phyloP scores from a whole-genome alignment of 2,888 invertebrate species.

The Lithophane leautieri region DNA sequence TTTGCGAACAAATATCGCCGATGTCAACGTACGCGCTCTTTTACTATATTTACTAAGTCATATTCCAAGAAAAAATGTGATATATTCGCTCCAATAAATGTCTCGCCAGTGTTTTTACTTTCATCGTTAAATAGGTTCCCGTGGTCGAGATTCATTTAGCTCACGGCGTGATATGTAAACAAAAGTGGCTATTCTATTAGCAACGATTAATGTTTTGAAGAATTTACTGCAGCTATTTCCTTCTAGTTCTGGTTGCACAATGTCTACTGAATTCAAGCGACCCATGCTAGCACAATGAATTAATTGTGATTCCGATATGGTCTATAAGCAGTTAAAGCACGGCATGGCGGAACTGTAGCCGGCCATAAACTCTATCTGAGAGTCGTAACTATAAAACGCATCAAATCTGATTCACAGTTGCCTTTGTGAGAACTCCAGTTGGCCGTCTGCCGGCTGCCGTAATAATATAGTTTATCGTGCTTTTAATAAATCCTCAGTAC shows the following conservation, averaged over 20 bases:
- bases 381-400: conserved; percentile 84
- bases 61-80: conserved; percentile 73
- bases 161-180: conserved; percentile 55
- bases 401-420: conserved; percentile 83
- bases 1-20: conserved; percentile 85
- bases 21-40: conserved; percentile 84
- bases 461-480: conserved; percentile 82
- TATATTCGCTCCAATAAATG: conserved; percentile 70
- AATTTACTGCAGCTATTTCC: conserved; percentile 39
- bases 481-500: conserved; percentile 80
- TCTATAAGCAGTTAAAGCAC: conserved; percentile 71
- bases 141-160: conserved; percentile 54
- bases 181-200: conserved; percentile 53
- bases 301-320: conserved; percentile 70
- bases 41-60: conserved; percentile 76
- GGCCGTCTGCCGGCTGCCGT: conserved; percentile 76
- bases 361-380: conserved; percentile 81
- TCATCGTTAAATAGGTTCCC: conserved; percentile 57
- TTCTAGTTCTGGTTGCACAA: conserved; percentile 44
- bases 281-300: conserved; percentile 59
- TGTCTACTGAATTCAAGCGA: conserved; percentile 41
- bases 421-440: conserved; percentile 81
- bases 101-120: conserved; percentile 57
- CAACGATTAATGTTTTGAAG: conserved; percentile 44
- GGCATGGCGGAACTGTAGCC: conserved; percentile 73